Conservation (phyloP, 2,797 vertebrate genomes). For the Buphagus erythrorhynchus region DNA sequence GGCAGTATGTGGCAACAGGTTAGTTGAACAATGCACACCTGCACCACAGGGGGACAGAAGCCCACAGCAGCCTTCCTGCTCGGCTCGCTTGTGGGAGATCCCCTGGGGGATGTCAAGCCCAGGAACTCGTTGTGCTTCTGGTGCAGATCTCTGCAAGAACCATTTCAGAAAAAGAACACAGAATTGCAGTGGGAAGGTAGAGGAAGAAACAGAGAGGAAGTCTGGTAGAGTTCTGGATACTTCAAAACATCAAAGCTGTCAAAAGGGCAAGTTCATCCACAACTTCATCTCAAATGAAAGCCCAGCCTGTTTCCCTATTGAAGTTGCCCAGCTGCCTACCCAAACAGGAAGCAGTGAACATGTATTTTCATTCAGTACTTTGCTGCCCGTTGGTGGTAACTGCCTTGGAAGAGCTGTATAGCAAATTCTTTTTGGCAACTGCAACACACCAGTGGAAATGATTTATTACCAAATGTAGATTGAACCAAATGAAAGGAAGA, state of each 20-base stretch:
- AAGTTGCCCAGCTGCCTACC: neutral
- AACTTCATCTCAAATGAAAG: neutral
- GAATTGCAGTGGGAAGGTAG: neutral
- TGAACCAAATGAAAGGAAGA: neutral
- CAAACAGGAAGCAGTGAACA: rapidly evolving
- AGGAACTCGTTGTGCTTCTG: neutral
- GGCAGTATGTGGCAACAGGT: neutral
- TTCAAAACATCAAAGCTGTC: neutral
- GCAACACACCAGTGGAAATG: neutral
- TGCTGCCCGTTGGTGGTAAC: neutral
- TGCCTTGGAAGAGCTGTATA: neutral
- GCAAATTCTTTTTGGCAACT: neutral
- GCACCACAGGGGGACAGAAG: neutral
- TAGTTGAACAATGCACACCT: neutral
- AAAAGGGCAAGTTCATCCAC: neutral
- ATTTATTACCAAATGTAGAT: neutral
- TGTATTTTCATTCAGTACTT: neutral
- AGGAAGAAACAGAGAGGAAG: neutral
- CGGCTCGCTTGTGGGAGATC: neutral
- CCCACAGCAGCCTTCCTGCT: neutral
- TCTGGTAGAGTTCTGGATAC: neutral
- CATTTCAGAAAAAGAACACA: neutral
- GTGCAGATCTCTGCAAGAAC: neutral
- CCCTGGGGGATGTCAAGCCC: neutral
- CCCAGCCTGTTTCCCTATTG: neutral